These are phyloP conservation scores for Scaptomyza graminum DNA, from an alignment of 1,140 invertebrate species.

Conservation along the genomic window DNA sequence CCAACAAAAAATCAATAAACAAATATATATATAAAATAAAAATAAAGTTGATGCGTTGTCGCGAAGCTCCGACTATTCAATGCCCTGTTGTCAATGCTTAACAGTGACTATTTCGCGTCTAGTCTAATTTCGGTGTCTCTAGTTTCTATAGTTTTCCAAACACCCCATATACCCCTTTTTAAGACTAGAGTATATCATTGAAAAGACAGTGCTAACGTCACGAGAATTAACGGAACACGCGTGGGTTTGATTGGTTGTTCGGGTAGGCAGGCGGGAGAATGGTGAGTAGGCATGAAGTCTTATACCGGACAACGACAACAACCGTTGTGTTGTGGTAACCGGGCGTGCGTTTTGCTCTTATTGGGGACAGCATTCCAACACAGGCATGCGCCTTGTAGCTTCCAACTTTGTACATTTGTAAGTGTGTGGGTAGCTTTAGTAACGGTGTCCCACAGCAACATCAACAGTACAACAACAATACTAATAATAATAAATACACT, in stretches of 20 bases:
- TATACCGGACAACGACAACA: slow-evolving; percentile 64
- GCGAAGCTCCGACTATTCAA: background rate
- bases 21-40: slow-evolving; percentile 5
- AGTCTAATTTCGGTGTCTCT: background rate
- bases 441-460: slow-evolving; percentile 52
- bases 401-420: slow-evolving; percentile 22
- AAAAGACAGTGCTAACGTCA: slow-evolving; percentile 54
- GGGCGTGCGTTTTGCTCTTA: slow-evolving; percentile 39
- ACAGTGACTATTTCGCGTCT: too few relatives aligned
- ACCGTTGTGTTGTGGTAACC: slow-evolving; percentile 75
- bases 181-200: slow-evolving; percentile 3
- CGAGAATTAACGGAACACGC: slow-evolving; percentile 62
- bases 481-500: slow-evolving; percentile 38
- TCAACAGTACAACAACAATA: slow-evolving; percentile 22
- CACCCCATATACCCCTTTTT: background rate
- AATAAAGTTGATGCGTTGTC: background rate
- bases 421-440: slow-evolving; percentile 44
- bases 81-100: background rate
- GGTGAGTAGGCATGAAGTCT: slow-evolving; percentile 4
- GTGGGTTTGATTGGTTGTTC: slow-evolving; percentile 47
- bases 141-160: background rate
- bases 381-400: slow-evolving; percentile 64
- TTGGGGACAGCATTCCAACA: slow-evolving; percentile 65
- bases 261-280: background rate
- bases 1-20: slow-evolving; percentile 67